Conservation (phyloP, 2,797 vertebrate species). For the Typhlichthys subterraneus region DNA sequence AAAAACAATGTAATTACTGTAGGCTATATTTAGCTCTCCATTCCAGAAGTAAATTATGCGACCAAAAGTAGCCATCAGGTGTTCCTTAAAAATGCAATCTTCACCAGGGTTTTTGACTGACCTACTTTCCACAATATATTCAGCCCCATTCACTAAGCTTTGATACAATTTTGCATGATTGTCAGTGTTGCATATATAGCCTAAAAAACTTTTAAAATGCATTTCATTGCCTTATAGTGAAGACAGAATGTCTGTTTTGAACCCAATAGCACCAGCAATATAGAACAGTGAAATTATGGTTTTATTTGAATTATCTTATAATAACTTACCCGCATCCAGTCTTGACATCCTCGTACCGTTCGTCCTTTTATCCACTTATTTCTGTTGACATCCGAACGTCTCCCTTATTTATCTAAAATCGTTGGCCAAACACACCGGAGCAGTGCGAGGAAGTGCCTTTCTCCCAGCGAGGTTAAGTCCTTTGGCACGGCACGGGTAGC, state of each 20-base stretch:
- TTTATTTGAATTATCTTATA: neutral
- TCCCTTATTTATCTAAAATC: constrained; percentile 16
- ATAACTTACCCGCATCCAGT: constrained; percentile 64
- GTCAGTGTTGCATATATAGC: too few relatives aligned
- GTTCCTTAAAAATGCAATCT: too few relatives aligned
- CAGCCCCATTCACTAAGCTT: too few relatives aligned
- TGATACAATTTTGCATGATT: too few relatives aligned
- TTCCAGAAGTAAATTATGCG: too few relatives aligned
- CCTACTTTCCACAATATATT: too few relatives aligned
- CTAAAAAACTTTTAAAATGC: too few relatives aligned
- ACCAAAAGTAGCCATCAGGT: too few relatives aligned
- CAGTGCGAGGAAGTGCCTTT: constrained; percentile 20
- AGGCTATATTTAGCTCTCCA: too few relatives aligned
- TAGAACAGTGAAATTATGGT: neutral
- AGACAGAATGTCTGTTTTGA: neutral
- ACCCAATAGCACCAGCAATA: neutral
- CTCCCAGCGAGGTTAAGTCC: constrained; percentile 33
- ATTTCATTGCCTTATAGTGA: neutral
- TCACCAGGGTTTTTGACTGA: too few relatives aligned
- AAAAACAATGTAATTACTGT: too few relatives aligned
- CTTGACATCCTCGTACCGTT: constrained; percentile 33
- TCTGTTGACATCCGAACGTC: constrained; percentile 7
- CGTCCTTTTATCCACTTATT: constrained; percentile 33
- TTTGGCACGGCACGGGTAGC: constrained; percentile 25
- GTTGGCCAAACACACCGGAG: constrained; percentile 28